A percentile compares a stretch with the other conserved stretches of the same genome.
Conservation (phyloP, 2,888 invertebrate species). For the Brachypalpus laphriformis region DNA sequence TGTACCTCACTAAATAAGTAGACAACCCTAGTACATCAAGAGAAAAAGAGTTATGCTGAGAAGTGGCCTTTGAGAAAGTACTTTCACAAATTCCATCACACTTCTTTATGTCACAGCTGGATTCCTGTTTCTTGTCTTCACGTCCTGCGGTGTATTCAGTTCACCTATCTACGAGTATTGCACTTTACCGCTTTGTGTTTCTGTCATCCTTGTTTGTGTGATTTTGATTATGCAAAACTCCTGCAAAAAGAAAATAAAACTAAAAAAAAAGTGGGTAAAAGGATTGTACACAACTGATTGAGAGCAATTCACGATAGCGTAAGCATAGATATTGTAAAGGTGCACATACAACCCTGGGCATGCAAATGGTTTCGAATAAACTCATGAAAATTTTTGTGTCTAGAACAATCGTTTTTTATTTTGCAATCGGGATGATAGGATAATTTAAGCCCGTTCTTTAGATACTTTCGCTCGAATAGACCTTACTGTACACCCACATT, state of each 20-base stretch:
- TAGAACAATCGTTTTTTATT: neutral
- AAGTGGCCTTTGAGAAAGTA: neutral
- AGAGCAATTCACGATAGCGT: neutral
- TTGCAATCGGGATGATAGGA: neutral
- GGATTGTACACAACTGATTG: neutral
- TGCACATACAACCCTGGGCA: neutral
- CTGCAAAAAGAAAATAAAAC: neutral
- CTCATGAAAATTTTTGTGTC: neutral
- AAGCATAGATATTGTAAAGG: neutral
- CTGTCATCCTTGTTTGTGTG: neutral
- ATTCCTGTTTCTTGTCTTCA: constrained; percentile 1
- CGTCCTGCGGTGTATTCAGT: neutral
- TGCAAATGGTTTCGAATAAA: neutral
- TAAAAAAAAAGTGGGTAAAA: neutral
- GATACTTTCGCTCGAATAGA: too few species aligned
- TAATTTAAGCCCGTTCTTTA: too few species aligned
- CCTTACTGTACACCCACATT: too few species aligned
- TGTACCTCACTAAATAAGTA: neutral
- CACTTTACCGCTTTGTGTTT: neutral
- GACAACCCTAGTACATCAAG: too few species aligned
- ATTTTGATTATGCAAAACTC: neutral
- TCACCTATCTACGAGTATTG: neutral
- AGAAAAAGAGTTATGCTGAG: neutral
- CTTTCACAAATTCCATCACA: neutral
- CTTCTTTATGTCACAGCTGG: neutral